These are phyloP conservation scores for Phengaris alcon DNA, from an alignment of 2,888 invertebrate species.

Conservation along the genomic window DNA sequence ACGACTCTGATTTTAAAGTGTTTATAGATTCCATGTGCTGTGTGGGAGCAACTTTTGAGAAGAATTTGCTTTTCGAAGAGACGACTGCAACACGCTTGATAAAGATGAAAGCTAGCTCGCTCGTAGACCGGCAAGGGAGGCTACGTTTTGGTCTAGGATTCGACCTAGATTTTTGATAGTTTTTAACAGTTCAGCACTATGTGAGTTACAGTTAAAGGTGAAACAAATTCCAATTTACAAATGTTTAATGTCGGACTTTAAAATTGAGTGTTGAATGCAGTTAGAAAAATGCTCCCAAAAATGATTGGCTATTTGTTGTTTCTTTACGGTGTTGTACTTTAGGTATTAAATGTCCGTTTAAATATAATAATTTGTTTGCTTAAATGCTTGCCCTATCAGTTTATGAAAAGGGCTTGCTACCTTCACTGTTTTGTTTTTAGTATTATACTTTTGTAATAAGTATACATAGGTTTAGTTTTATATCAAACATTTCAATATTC, in stretches of 20 bases:
- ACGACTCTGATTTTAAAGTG: constrained; percentile 64
- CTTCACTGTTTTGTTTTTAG: constrained; percentile 54
- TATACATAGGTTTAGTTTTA: constrained; percentile 77
- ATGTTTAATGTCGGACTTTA: no score
- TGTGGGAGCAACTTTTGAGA: constrained; percentile 68
- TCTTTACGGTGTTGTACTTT: no score
- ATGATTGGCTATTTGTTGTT: no score
- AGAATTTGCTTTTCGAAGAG: constrained; percentile 63
- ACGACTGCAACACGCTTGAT: constrained; percentile 59
- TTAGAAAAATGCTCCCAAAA: no score
- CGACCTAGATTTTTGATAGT: constrained; percentile 63
- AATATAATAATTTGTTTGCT: not conserved
- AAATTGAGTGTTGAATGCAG: no score
- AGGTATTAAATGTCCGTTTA: not conserved
- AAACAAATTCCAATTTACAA: constrained; percentile 27
- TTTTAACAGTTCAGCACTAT: not conserved
- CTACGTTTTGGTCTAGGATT: constrained; percentile 68
- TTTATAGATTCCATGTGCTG: constrained; percentile 69
- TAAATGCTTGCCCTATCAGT: no score
- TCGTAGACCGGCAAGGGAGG: constrained; percentile 63
- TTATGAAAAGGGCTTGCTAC: not conserved
- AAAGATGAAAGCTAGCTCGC: constrained; percentile 59
- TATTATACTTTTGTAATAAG: constrained; percentile 74
- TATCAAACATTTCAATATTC: constrained; percentile 50
- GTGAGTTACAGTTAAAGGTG: constrained; percentile 27